These are phyloP conservation scores for Spinus pinus DNA, from an alignment of 2,797 vertebrate genomes.

Conservation along the genomic window DNA sequence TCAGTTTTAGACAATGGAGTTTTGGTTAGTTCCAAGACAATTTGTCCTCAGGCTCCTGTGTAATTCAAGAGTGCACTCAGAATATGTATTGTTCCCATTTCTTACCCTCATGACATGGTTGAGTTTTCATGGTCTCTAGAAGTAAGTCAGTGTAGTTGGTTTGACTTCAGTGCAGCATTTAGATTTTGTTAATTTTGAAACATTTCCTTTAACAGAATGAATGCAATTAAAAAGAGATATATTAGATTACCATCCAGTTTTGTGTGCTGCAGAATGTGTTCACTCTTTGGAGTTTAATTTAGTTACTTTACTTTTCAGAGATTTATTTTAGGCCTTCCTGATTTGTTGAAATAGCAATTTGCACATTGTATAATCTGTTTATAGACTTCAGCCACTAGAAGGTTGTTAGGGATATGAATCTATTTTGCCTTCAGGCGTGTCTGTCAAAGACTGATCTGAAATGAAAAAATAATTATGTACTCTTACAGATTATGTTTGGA, in stretches of 20 bases:
- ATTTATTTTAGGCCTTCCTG: background rate
- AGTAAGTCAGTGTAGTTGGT: background rate
- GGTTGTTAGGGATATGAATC: background rate
- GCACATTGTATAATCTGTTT: constrained; percentile 19
- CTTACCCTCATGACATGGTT: background rate
- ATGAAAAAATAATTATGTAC: constrained; percentile 33
- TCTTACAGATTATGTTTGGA: constrained; percentile 6
- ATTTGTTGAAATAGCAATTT: constrained; percentile 19
- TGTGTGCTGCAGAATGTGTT: background rate
- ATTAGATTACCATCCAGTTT: background rate
- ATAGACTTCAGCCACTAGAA: background rate
- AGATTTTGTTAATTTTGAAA: background rate
- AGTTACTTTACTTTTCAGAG: background rate
- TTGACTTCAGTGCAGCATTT: background rate
- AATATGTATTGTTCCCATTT: background rate
- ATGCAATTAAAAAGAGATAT: background rate
- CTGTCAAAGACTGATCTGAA: constrained; percentile 37
- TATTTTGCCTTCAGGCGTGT: constrained; percentile 28
- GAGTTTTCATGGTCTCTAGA: background rate
- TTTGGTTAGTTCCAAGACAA: background rate
- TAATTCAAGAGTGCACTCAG: background rate
- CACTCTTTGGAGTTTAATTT: background rate
- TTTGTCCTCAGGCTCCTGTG: background rate
- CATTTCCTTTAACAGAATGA: background rate
- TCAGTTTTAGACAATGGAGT: background rate